Evolutionary conservation across 2,888 invertebrate genomes (phyloP), one percentile per base, ranked within the genome.

Genomic region (Nemotelus nigrinus): DNA sequence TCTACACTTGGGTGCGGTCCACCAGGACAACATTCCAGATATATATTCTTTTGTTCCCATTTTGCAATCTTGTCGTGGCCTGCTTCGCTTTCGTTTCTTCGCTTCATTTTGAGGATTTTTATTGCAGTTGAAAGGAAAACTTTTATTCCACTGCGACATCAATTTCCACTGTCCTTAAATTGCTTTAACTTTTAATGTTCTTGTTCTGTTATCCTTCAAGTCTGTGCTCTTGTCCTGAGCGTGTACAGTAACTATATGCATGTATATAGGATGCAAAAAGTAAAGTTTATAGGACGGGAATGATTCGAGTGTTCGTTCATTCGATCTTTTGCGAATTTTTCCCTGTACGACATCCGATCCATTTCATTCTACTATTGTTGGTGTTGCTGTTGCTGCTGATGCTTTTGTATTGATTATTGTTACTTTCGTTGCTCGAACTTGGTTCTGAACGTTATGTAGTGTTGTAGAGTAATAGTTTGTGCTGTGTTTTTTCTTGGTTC

Each of bases 101-200:
- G 3, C 43, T 25, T 63, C 43, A 43, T 63, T 63, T 2, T 63
- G 25, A 43, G 25, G 57, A 63, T 58, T 10, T 58, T 25, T 58
- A 58, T 68, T 68, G 50, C 68, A 50, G 68, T 50, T 68, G 53
- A 68, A 68, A 63, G 68, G 68, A 68, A 68, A 68, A 68, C 50
- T 68, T 68, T 68, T 50, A 39, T 68, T 50, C 48, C 63, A 63
- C 63, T 63, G 53, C 50, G 68, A 68, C 68, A 68, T 68, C 68
- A 68, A 68, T 68, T 68, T 68, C 50, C 50, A 50, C 68, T 68
- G 68, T 68, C 50, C 68, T 68, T 50, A 68, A 68, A 68, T 68
- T 68, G 68, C 68, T 68, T 68, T 68, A 50, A 68, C 68, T 68
- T 68, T 68, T 68, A 68, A 68, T 68, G 48, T 44, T 68, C 68